These are phyloP conservation scores for Cyanoliseus patagonus DNA, from an alignment of 2,113 vertebrate genomes.

Conservation along the genomic window DNA sequence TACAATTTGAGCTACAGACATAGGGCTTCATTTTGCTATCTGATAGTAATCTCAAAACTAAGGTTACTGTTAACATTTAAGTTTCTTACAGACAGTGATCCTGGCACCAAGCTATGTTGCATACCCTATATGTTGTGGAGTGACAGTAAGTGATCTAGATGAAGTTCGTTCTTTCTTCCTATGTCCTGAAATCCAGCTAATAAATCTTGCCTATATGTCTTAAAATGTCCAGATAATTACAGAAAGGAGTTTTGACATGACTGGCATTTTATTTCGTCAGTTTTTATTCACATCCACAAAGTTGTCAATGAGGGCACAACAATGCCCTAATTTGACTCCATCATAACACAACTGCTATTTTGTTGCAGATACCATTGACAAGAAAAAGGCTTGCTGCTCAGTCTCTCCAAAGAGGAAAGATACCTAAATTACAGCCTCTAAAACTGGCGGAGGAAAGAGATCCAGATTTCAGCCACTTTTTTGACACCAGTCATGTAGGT, in stretches of 20 bases:
- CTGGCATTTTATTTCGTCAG: not conserved
- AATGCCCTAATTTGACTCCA: not conserved
- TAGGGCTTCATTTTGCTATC: not conserved
- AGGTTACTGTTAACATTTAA: not conserved
- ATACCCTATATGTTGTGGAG: not conserved
- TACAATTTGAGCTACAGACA: not conserved
- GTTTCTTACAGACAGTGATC: not conserved
- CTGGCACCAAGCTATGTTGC: not conserved
- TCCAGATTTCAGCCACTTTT: conserved; percentile 5
- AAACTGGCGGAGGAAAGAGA: not conserved
- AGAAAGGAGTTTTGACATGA: not conserved
- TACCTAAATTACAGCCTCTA: not conserved
- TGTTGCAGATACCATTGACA: conserved; percentile 16
- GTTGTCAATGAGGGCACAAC: not conserved
- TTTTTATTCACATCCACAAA: not conserved
- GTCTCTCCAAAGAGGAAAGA: not conserved
- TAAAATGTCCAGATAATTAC: not conserved
- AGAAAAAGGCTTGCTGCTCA: not conserved
- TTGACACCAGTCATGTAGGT: not conserved
- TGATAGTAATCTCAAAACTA: not conserved
- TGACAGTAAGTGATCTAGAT: not conserved
- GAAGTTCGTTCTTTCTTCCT: not conserved
- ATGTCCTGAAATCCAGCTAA: not conserved
- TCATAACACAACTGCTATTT: not conserved
- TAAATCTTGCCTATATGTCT: not conserved